A percentile compares a stretch with the other conserved stretches of the same genome.
Evolutionary conservation across 2,113 vertebrate genomes (phyloP).

Genomic region (Rhea americana): DNA sequence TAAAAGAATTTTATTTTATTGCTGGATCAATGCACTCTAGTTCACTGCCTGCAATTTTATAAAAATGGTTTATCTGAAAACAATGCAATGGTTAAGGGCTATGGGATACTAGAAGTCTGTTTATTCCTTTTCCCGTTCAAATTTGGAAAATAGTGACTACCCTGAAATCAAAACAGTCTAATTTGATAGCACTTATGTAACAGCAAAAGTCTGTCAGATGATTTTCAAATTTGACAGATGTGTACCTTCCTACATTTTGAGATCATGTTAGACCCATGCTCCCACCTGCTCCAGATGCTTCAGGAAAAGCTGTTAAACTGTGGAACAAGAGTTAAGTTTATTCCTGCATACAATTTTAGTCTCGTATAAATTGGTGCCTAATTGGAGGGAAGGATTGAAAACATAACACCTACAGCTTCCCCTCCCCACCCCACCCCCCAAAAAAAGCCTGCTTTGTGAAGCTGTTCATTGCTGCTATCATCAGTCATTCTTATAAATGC

Average conservation of each 20-base stretch:
- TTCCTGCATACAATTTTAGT: neutral
- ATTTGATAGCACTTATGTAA: neutral
- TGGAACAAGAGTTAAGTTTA: neutral
- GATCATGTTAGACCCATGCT: neutral
- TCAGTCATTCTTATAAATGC: neutral
- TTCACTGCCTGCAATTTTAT: neutral
- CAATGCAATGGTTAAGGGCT: neutral
- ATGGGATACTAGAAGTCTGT: neutral
- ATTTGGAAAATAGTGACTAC: neutral
- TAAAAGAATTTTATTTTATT: neutral
- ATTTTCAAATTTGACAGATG: neutral
- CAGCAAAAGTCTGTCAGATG: neutral
- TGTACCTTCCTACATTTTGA: neutral
- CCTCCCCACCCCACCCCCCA: neutral
- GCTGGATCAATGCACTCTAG: neutral
- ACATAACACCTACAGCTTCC: neutral
- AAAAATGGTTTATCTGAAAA: neutral
- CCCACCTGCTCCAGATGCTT: rapidly evolving
- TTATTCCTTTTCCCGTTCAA: neutral
- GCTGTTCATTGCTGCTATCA: neutral
- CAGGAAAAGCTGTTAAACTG: neutral
- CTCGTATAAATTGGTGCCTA: neutral
- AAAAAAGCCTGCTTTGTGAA: neutral
- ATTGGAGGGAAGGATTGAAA: neutral
- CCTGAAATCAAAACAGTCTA: neutral